phyloP scores from a whole-genome alignment of 2,113 vertebrate species.

The Oryzias woworae region DNA sequence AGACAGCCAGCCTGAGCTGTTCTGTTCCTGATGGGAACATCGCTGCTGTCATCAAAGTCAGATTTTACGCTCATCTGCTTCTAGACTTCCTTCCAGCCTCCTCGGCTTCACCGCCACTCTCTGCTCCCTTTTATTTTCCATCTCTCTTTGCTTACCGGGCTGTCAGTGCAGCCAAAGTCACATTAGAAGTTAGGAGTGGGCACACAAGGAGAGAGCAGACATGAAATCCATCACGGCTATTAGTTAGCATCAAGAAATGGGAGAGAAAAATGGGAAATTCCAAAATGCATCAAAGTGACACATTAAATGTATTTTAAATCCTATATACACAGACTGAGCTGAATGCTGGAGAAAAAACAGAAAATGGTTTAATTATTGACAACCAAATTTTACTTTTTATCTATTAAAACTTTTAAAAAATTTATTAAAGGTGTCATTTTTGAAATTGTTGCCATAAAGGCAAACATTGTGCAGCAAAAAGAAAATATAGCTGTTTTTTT shows the following conservation, averaged over 20 bases:
- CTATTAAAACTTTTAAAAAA: too few relatives aligned
- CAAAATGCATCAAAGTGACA: conserved; percentile 73
- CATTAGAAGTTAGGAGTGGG: conserved; percentile 73
- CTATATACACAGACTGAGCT: too few relatives aligned
- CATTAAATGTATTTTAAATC: conserved; percentile 47
- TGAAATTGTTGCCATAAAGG: too few relatives aligned
- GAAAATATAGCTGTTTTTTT: too few relatives aligned
- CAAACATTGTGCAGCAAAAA: too few relatives aligned
- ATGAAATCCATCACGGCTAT: conserved; percentile 71
- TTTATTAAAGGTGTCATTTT: too few relatives aligned
- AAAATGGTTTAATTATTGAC: too few relatives aligned
- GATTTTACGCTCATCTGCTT: conserved; percentile 66
- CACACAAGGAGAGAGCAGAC: conserved; percentile 68
- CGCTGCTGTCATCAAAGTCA: conserved; percentile 52
- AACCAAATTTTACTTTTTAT: too few relatives aligned
- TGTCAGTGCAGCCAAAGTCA: conserved; percentile 69
- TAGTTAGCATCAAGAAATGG: conserved; percentile 74
- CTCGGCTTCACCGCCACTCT: conserved; percentile 48
- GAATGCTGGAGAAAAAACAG: too few relatives aligned
- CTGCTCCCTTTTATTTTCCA: conserved; percentile 48
- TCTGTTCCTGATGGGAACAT: conserved; percentile 55
- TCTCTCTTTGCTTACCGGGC: conserved; percentile 60
- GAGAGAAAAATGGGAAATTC: conserved; percentile 60
- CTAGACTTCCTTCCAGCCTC: conserved; percentile 48
- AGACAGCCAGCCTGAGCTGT: conserved; percentile 35